Evolutionary conservation across 2,797 vertebrate genomes (phyloP), one percentile per base, ranked within the genome.

Genomic region (Lycodopsis pacificus): DNA sequence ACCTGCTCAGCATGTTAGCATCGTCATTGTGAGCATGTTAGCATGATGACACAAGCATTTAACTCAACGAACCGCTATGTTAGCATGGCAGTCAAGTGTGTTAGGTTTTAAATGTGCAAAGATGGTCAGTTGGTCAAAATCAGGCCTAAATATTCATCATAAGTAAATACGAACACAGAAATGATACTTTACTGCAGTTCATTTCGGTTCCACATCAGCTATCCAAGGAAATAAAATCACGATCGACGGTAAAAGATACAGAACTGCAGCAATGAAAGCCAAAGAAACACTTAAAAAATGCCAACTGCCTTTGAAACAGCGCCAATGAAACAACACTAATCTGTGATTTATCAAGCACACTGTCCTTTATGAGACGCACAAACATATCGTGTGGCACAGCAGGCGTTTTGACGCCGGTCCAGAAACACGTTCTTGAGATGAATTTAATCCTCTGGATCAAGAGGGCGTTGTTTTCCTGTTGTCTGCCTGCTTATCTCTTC

Each of bases 391-490:
- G 49, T 49, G 51, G 59, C 65, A 4, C 46, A 66, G 71, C 65
- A 58, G 68, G 38, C 10, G 4, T 79, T 76, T 65, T 79, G 69
- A 80, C 0, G 15, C 40, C 3, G 36, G 57, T 78, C 71, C 82
- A 84, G 57, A 81, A 81, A 85, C 3, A 48, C 10, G 34, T 74
- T 42, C 63, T 72, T 68, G 6, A 70, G 56, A 69, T 77, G 32
- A 76, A 71, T 81, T 65, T 80, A 77, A 90, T 82, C 76, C 71
- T 76, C 53, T 34, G 44, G 81, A 80, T 80, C 40, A 70, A 0
- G 4, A 70, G 48, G 64, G 30, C 19, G 32, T 51, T 49, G 79
- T 78, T 80, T 65, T 66, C 69, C 73, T 68, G 30, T 76, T 59
- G 49, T 64, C 48, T 79, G 44, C 57, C 73, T 80, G 67, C 65